Percentiles rank a stretch among this genome's conserved stretches.
Conservation (phyloP, 2,113 vertebrate species). For the Dromas ardeola region DNA sequence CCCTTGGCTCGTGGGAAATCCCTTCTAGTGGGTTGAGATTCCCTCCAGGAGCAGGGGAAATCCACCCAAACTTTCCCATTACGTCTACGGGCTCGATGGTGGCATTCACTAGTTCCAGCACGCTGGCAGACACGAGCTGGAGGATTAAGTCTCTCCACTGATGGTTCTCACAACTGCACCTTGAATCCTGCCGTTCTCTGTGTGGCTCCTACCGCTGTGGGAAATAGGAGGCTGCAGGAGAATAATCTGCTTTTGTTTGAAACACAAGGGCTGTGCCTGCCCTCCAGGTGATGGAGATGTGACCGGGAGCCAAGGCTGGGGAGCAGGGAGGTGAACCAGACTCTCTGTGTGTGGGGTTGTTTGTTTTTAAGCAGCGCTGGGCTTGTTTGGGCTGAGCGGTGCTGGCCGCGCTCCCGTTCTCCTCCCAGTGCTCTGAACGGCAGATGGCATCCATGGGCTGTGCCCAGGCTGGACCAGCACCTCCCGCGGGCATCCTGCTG, state of each 20-base stretch:
- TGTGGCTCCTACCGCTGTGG: not conserved
- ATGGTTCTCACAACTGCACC: not conserved
- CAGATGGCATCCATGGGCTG: constrained; percentile 55
- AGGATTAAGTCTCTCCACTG: not conserved
- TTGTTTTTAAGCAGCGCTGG: accelerated
- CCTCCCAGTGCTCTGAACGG: not conserved
- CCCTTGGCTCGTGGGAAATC: not conserved
- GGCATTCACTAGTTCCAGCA: not conserved
- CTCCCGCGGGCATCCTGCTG: not conserved
- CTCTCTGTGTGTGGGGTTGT: not conserved
- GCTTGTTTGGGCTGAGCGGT: not conserved
- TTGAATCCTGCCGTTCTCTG: not conserved
- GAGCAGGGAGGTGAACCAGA: not conserved
- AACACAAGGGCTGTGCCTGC: not conserved
- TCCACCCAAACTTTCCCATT: not conserved
- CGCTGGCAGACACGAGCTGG: not conserved
- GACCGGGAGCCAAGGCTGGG: not conserved
- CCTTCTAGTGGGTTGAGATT: not conserved
- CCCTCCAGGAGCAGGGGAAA: not conserved
- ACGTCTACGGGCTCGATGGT: not conserved
- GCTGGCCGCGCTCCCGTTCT: not conserved
- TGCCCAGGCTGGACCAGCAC: not conserved
- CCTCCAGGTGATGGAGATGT: not conserved
- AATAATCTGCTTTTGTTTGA: not conserved
- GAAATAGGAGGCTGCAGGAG: not conserved